Base-by-base conservation (phyloP, 2,113 vertebrate genomes). In the Odocoileus hemionus region DNA sequence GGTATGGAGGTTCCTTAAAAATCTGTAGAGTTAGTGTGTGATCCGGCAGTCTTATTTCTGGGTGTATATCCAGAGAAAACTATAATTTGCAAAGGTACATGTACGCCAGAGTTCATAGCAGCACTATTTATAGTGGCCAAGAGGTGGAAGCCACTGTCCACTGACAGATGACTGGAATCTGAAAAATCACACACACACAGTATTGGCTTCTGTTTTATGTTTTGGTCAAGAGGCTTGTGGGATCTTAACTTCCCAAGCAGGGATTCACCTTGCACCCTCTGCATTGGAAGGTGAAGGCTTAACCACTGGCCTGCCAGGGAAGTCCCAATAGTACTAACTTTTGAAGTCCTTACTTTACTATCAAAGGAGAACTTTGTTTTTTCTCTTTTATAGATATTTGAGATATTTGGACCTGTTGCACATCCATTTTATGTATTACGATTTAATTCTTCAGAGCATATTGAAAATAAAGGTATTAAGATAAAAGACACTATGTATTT, bases 321-420 rank as follows among this genome's bases (percentile, higher is more conserved):
- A 43, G 70, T 76, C 39, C 67, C 39, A 76, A 7, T 94, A n/a
- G 33, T 90, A 21, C 17, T 86, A 28, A 50, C 17, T 43, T 95
- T 94, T 90, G 12, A 55, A 79, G 28, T 91, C 16, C 52, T 76
- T 89, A 15, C 47, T 90, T 92, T 58, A 50, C 7, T 88, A 2
- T 91, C 61, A 55, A 87, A 93, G n/a, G 28, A 88, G 12, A 5
- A 8, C 23, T 96, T 83, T 84, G 36, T 94, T 95, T 50, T 86
- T 97, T 97, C 3, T 97, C 17, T 80, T 36, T 98, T 97, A 78
- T 94, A 99, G 99, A 98, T 99, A 97, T 99, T 99, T 98, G 99
- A 99, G 98, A 98, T 99, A 93, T 99, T 99, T 97, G 99, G 99
- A 39, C 99, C 99, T 1, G 99, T 99, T 89, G 98, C 98, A 88